Evolutionary conservation across 2,113 vertebrate genomes (phyloP), one percentile per base, ranked within the genome.

Genomic region (Clarias magur): DNA sequence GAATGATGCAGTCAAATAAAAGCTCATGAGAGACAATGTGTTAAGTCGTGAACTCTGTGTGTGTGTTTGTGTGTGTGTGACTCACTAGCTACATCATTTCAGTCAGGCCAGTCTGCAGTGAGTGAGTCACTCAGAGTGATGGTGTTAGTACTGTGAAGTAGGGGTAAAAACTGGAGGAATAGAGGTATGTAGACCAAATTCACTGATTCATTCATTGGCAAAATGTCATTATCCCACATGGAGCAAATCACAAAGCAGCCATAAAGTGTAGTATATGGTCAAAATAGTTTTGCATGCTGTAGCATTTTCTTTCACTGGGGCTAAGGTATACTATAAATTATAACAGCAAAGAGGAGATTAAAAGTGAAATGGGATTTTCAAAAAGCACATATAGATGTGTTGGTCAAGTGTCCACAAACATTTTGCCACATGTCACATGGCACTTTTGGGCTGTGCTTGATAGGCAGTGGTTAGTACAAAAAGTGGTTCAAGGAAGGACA

Each of bases 51-150:
- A 80, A 83, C 75, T 70, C 83, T 34, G 82, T 65, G 80, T 54
- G 82, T 82, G 80, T n/a, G n/a, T n/a, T n/a, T 30, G 34, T 63
- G 84, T 3, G 38, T 75, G 86, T 80, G 75, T 11, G 90, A 95
- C 89, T 95, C 93, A 95, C 91, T 87, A 88, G 6, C 87, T 89
- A 75, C 89, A 90, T 91, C 91, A 91, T 93, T 93, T 90, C 91
- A 91, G 91, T 92, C 89, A 89, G 87, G 91, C 89, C 63, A 91
- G 91, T 92, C 94, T 93, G 94, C 93, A 94, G 92, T 92, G 92
- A 93, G 91, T 95, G 93, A 95, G 92, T 95, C 94, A 95, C 92
- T 92, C 91, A 91, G 87, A 84, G 85, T 91, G 89, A 91, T 91
- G 85, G 65, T 38, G 7, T 75, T 30, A 73, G 21, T 21, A 23